Percentiles rank a stretch among this genome's conserved stretches.
Conservation (phyloP, 2,888 invertebrate species). For the Proisotoma minuta region DNA sequence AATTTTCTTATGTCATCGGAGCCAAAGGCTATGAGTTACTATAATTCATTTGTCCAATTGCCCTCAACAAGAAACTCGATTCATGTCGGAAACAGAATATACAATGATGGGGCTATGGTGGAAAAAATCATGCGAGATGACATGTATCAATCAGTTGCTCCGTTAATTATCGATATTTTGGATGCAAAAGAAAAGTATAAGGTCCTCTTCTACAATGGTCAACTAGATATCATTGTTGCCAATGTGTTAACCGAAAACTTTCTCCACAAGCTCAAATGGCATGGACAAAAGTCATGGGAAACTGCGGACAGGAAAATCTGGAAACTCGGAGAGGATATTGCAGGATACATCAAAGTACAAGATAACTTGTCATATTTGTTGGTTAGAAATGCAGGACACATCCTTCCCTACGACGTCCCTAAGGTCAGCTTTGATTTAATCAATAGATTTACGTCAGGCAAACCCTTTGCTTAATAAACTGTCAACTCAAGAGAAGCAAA, state of each 20-base stretch:
- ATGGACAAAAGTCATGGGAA: conserved; percentile 62
- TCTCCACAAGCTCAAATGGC: conserved; percentile 66
- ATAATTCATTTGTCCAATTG: conserved; percentile 62
- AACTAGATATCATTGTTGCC: conserved; percentile 84
- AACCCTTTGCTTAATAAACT: conserved; percentile 29
- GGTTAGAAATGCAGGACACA: conserved; percentile 74
- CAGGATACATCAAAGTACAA: conserved; percentile 69
- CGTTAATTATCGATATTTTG: conserved; percentile 65
- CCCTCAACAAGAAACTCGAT: conserved; percentile 65
- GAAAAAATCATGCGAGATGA: conserved; percentile 68
- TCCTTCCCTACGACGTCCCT: conserved; percentile 76
- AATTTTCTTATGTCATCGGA: conserved; percentile 66
- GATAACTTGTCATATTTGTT: conserved; percentile 68
- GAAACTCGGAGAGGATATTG: conserved; percentile 62
- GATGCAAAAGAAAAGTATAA: conserved; percentile 57
- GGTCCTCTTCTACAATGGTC: conserved; percentile 81
- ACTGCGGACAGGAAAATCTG: conserved; percentile 64
- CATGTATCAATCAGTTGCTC: conserved; percentile 58
- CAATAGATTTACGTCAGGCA: conserved; percentile 58
- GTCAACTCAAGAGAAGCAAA: not conserved
- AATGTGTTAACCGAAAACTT: conserved; percentile 79
- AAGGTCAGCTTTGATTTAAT: conserved; percentile 72
- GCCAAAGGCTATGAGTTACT: conserved; percentile 53
- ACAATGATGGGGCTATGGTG: conserved; percentile 60
- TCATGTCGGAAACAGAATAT: conserved; percentile 77